Evolutionary conservation across 2,888 invertebrate species (phyloP), one percentile per base, ranked within the genome.

Genomic region (Pyrochroa serraticornis): DNA sequence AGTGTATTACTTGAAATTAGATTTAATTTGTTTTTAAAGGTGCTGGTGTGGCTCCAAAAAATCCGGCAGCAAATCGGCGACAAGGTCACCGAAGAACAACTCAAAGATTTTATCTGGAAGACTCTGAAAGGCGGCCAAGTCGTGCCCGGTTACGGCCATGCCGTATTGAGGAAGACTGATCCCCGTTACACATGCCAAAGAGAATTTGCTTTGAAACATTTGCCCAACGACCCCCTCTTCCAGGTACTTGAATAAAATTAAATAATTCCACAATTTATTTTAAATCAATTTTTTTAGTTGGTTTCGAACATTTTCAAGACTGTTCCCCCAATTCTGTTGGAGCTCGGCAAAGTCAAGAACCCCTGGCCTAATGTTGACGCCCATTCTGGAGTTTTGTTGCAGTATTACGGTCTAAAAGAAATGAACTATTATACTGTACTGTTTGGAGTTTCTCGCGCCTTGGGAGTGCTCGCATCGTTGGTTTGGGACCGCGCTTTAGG

Each of bases 281-380:
- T 39, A n/a, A 45, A 30, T 14, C 12, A 34, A 13, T 6, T 36
- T 9, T 57, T 57, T 7, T 41, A 57, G 57, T 41, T 57, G 74
- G 96, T 96, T 22, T 89, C 94, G 1, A 90, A 91, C 73, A 83
- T 96, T 7, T 97, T 94, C 87, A 93, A 95, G 80, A 87, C 95
- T 49, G 95, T 95, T 41, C 97, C 97, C 1, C 92, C 93, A 67
- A 89, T 97, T 74, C 89, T 97, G 38, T 85, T 91, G 70, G 94
- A 95, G 80, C 91, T 93, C 68, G 97, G 96, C 75, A 97, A 97
- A 82, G 95, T 95, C 60, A 94, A 95, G 87, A 97, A 97, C 86
- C 97, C 97, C 62, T 97, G 96, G 96, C 97, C 97, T 67, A 97
- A 97, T 79, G 97, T 97, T 70, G 97, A 97, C 82, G 95, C 97